These are phyloP conservation scores for Myrmecophaga tridactyla DNA, from an alignment of 2,113 vertebrate species.

Conservation along the genomic window DNA sequence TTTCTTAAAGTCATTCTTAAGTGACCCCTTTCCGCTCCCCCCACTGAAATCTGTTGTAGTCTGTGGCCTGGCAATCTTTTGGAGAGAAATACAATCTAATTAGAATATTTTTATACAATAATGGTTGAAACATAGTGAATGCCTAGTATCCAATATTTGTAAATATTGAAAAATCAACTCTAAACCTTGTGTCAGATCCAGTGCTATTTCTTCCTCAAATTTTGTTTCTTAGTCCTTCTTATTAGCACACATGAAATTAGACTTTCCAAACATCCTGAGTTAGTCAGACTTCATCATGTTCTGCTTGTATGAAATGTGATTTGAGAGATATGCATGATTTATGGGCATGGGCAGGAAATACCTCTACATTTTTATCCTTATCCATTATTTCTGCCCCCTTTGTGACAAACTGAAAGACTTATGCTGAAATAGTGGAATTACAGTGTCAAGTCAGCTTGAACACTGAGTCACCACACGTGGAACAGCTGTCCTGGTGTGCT, in stretches of 20 bases:
- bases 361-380: too few relatives aligned
- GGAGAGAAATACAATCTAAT: not conserved
- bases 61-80: not conserved
- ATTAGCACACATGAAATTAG: not conserved
- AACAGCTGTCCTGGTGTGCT: not conserved
- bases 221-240: not conserved
- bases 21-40: not conserved
- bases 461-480: not conserved
- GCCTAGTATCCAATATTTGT: not conserved
- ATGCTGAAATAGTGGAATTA: accelerated
- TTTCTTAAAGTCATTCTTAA: slow-evolving; percentile 20
- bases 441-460: not conserved
- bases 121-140: not conserved
- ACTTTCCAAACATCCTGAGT: not conserved
- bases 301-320: not conserved
- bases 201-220: not conserved
- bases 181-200: not conserved
- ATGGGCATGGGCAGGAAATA: not conserved
- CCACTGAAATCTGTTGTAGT: not conserved
- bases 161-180: not conserved
- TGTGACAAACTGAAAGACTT: not conserved
- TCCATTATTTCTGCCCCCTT: not conserved
- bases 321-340: not conserved
- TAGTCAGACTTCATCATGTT: not conserved
- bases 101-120: not conserved